Conservation (phyloP, 2,113 vertebrate genomes). For the Sylvilagus bachmani region DNA sequence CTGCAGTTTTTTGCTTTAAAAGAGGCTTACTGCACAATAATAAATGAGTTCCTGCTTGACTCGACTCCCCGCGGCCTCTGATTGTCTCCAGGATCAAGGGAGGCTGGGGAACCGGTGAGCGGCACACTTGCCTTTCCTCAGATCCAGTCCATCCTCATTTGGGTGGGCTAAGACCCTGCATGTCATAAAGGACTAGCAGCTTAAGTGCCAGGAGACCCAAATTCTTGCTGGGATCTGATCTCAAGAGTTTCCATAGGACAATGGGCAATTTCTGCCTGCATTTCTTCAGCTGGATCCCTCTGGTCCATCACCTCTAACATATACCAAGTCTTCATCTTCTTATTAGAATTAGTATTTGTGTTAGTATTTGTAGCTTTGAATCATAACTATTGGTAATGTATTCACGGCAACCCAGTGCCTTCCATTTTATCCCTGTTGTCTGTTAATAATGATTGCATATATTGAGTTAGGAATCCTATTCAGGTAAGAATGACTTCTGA, state of each 20-base stretch:
- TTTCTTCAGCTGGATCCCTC: neutral
- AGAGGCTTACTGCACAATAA: too few species aligned
- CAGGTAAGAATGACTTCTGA: neutral
- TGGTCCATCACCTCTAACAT: neutral
- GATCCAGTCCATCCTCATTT: too few species aligned
- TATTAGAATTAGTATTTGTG: neutral
- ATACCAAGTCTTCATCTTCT: neutral
- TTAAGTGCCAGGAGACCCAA: neutral
- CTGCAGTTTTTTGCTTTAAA: too few species aligned
- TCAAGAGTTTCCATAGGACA: neutral
- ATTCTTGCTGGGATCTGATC: neutral
- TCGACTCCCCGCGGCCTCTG: too few species aligned
- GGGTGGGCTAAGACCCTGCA: too few species aligned
- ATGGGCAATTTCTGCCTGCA: neutral
- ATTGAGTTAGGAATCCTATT: neutral
- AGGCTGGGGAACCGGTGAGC: too few species aligned
- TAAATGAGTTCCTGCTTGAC: too few species aligned
- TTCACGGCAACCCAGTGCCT: neutral
- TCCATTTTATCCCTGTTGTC: neutral
- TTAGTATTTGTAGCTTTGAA: neutral
- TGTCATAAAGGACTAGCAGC: constrained; percentile 2
- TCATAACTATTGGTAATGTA: neutral
- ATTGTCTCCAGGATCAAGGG: too few species aligned
- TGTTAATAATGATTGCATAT: neutral
- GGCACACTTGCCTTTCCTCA: too few species aligned